Evolutionary conservation across 2,113 vertebrate species (phyloP), one percentile per base, ranked within the genome.

Genomic region (Paralichthys olivaceus): DNA sequence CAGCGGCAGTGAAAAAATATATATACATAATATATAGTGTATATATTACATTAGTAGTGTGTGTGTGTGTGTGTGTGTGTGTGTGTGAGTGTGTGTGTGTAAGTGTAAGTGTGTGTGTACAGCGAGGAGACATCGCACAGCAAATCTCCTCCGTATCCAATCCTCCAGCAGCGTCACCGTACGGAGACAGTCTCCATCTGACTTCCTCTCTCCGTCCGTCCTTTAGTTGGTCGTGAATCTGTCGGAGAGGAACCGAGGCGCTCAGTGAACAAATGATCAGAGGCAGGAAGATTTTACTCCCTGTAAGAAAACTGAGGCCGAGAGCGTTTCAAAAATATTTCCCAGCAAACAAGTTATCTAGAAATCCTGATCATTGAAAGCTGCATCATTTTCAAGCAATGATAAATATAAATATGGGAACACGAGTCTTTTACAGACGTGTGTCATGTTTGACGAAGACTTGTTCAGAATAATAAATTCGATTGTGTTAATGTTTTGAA

Each of bases 61-160:
- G 83, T 83, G 80, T 80, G 56, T 64, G 66, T 71, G 64, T 53
- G 73, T 74, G 51, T 57, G 56, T 64, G 62, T 69, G 69, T 58
- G 74, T 74, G 51, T n/a, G n/a, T n/a, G n/a, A n/a, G n/a, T 58
- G 62, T 59, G 68, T 32, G 64, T 75, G 34, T 56, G 64, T 22
- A 40, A 65, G 26, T 59, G 63, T 62, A 53, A 68, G 62, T 75
- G 71, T 86, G 72, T 81, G 79, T 88, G 83, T 84, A 62, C 25
- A 69, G 69, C 20, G 55, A 83, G 88, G 87, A 92, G 89, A 89
- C 75, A 65, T 89, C 67, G 92, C 92, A 89, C 92, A 89, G 92
- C 92, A 89, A 90, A 87, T 85, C 85, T 90, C 86, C 92, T 65
- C 69, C 0, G 25, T 63, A 86, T 84, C 70, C 37, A 11, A 64